Evolutionary conservation across 1,140 invertebrate genomes (phyloP), one percentile per base, ranked within the genome.

Genomic region (Oryctes rhinoceros): DNA sequence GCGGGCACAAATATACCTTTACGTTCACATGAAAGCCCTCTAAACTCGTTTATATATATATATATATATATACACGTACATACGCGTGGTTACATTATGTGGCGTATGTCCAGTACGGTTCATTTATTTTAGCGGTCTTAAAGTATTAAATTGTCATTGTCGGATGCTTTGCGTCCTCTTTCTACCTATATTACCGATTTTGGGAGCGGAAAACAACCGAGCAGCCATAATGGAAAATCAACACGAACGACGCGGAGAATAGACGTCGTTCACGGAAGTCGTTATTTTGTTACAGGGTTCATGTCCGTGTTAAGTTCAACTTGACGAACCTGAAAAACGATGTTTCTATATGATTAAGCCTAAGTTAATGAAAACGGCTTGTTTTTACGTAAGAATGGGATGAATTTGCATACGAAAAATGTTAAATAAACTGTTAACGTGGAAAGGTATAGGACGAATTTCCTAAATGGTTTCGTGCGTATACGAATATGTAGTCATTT

Each of bases 111-210:
- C 65, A 9, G 24, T 71, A 24, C 65, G 65, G 65, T 71, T 71
- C 65, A 71, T 71, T 71, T 71, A 71, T 71, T 71, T 71, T 71
- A 71, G 65, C 65, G 24, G 65, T 15, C 65, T 71, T 71, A 71
- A 37, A 71, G 65, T 71, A 71, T 71, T 71, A 71, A 71, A 71
- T 71, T 71, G 65, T 71, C 65, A 71, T 71, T 71, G 65, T 71
- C 35, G 65, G 65, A 71, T 24, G 24, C 24, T 71, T 71, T 71
- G 24, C 65, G 35, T 71, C 65, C 65, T 71, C 65, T 71, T 71
- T 71, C 65, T 37, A 71, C 65, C 65, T 71, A 71, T 71, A 71
- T 71, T 71, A 71, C 65, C 24, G 65, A 71, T 71, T 71, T 71
- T 10, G 24, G 65, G 65, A 71, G 65, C 35, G 65, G 65, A 71